Base-by-base conservation (phyloP, 2,113 vertebrate species). In the Mohoua ochrocephala region DNA sequence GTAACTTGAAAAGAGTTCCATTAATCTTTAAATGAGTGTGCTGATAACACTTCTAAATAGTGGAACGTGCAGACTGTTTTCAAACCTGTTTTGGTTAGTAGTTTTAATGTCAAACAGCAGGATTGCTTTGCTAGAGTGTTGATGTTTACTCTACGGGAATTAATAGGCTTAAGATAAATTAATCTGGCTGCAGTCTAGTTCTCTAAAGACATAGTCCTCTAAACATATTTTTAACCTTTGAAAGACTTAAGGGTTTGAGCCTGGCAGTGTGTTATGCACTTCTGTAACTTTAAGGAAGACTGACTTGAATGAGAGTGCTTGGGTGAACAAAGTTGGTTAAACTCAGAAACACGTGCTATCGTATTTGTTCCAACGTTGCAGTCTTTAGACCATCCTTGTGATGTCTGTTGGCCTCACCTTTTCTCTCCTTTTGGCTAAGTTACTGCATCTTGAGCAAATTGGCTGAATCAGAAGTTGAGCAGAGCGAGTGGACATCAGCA, bases 81-180 rank as follows among this genome's bases (percentile, higher is more conserved):
- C 68, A 75, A 19, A 84, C 35, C 24, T 23, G 7, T 59, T 95
- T 74, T n/a, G 54, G 31, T 93, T 91, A 71, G 90, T 60, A 79
- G 45, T 87, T 87, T 81, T 71, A 31, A 91, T 87, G 60, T 75
- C 64, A 83, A 69, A 84, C 27, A 52, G 65, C 7, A 4, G 44
- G 89, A 86, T 53, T 89, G 37, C 35, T 85, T 92, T 85, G 45
- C 75, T 89, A 5, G 30, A 73, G 57, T 77, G 42, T 84, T 86
- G 80, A 26, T 96, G 84, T 80, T 96, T 96, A 76, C 53, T 82
- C 15, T 83, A 39, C 83, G 70, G 54, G 77, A 95, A 68, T 95
- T 97, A 65, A 81, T 90, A 84, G 80, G 91, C 42, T 94, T 94
- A 83, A 89, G 71, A 60, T 35, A 68, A 93, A 76, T 95, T 80